Evolutionary conservation across 2,888 invertebrate genomes (phyloP).

Genomic region (Lithophane semibrunnea): DNA sequence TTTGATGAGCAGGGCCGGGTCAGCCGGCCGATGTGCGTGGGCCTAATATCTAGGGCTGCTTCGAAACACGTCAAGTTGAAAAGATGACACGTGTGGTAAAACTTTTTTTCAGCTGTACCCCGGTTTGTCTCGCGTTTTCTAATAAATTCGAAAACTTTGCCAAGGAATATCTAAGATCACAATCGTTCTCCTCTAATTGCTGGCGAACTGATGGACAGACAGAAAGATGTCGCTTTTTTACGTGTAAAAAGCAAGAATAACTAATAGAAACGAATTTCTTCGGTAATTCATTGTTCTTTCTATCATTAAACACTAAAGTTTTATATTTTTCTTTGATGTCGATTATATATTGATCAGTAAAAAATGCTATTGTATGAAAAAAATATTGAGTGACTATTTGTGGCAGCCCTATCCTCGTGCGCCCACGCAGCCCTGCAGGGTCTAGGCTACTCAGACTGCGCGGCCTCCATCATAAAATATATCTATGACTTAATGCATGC

Average conservation of each 20-base stretch:
- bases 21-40: conserved; percentile 51
- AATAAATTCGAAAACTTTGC: not conserved
- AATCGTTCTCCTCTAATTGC: no score
- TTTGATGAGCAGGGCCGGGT: conserved; percentile 62
- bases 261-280: no score
- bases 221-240: not conserved
- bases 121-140: not conserved
- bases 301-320: not conserved
- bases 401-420: conserved; percentile 36
- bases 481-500: conserved; percentile 50
- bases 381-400: not conserved
- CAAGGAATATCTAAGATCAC: not conserved
- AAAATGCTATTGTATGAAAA: not conserved
- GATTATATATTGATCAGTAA: not conserved
- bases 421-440: conserved; percentile 51
- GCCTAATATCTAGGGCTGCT: conserved; percentile 49
- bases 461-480: conserved; percentile 55
- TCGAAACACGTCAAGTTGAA: no score
- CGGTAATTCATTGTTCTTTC: not conserved
- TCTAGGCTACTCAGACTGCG: conserved; percentile 58
- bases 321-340: not conserved
- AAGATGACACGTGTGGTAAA: no score
- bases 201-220: not conserved
- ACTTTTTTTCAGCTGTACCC: no score
- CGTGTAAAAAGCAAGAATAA: not conserved